Evolutionary conservation across 2,113 vertebrate genomes (phyloP).

Genomic region (Elachura formosa): DNA sequence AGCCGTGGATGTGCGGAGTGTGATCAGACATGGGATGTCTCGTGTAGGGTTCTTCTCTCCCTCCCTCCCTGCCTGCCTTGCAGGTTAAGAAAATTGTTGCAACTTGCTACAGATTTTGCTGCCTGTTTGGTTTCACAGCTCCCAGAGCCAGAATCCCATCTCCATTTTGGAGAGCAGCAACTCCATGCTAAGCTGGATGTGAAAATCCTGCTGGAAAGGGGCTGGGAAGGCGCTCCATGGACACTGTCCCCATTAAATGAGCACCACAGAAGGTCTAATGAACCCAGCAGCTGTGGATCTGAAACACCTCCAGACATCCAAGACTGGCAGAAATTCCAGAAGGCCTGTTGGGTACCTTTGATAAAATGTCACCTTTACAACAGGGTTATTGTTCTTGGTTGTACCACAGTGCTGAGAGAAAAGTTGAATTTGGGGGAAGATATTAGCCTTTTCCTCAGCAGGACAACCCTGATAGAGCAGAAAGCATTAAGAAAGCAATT

Average conservation of each 20-base stretch:
- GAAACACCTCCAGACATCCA: background rate
- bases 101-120: background rate
- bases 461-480: conserved; percentile 31
- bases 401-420: background rate
- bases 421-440: conserved; percentile 2
- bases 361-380: conserved; percentile 24
- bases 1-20: conserved; percentile 24
- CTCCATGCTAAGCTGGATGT: background rate
- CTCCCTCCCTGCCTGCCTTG: background rate
- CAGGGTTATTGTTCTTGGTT: background rate
- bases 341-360: background rate
- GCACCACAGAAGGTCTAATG: background rate
- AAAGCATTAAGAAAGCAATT: conserved; percentile 66
- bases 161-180: background rate
- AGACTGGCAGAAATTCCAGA: conserved; percentile 1
- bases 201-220: background rate
- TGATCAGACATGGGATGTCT: conserved; percentile 53
- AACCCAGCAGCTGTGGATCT: background rate
- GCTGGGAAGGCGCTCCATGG: background rate
- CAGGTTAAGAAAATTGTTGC: background rate
- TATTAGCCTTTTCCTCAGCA: conserved; percentile 42
- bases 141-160: background rate
- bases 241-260: accelerated
- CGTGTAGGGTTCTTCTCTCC: background rate
- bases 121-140: background rate